A percentile compares a stretch with the other conserved stretches of the same genome.
These are phyloP conservation scores for Nemotelus pantherinus DNA, from an alignment of 2,888 invertebrate genomes.

Conservation along the genomic window DNA sequence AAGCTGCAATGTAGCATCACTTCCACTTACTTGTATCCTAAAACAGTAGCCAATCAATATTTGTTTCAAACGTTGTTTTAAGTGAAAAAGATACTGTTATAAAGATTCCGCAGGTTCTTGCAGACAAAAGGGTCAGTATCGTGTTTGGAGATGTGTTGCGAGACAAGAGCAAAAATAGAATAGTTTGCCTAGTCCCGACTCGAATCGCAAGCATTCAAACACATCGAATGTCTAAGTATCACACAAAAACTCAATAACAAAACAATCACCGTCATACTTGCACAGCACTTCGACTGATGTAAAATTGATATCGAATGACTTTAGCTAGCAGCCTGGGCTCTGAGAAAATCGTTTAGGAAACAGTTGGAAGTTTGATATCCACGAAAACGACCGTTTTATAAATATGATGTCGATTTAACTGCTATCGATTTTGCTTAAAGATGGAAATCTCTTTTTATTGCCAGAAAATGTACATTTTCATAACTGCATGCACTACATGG, in stretches of 20 bases:
- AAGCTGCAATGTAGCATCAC: too few relatives aligned
- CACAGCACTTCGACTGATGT: too few relatives aligned
- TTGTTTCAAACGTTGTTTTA: neutral
- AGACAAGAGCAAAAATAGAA: neutral
- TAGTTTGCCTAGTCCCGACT: neutral
- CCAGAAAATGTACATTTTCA: too few relatives aligned
- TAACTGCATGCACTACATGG: neutral
- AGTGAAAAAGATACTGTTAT: conserved; percentile 36
- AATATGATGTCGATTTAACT: conserved; percentile 22
- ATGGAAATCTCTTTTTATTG: conserved; percentile 9
- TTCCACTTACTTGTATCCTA: too few relatives aligned
- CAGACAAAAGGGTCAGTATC: conserved; percentile 37
- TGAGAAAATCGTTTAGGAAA: too few relatives aligned
- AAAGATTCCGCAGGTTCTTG: conserved; percentile 18
- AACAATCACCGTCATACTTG: too few relatives aligned
- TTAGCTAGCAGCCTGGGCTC: too few relatives aligned
- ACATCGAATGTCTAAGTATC: neutral
- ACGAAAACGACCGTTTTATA: conserved; percentile 8
- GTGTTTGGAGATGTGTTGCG: neutral
- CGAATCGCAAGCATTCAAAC: neutral
- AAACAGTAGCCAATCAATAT: too few relatives aligned
- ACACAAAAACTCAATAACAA: too few relatives aligned
- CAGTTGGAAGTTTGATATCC: conserved; percentile 16
- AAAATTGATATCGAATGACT: too few relatives aligned
- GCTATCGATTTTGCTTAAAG: neutral